Conservation (phyloP, 2,888 invertebrate species). For the Lacanobia oleracea region DNA sequence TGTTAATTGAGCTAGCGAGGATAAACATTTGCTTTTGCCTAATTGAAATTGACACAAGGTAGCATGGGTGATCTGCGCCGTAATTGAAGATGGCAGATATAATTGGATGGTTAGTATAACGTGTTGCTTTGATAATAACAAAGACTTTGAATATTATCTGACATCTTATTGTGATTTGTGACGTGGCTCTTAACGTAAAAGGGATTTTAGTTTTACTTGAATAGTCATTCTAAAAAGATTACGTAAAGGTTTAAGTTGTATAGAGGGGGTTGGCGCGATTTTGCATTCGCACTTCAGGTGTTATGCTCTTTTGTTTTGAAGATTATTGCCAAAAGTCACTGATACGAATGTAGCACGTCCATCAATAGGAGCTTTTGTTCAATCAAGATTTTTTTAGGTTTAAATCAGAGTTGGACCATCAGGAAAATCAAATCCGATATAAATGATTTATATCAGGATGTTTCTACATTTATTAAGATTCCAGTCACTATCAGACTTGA, state of each 20-base stretch:
- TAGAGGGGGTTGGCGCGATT: too few relatives aligned
- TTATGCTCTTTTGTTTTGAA: too few relatives aligned
- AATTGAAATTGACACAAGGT: slow-evolving; percentile 78
- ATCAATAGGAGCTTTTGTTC: too few relatives aligned
- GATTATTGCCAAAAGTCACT: too few relatives aligned
- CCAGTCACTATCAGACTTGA: neutral
- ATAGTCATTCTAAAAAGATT: too few relatives aligned
- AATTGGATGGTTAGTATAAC: slow-evolving; percentile 19
- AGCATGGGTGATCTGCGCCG: slow-evolving; percentile 41
- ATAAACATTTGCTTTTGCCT: slow-evolving; percentile 76
- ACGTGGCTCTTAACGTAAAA: too few relatives aligned
- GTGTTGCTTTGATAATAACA: slow-evolving; percentile 12
- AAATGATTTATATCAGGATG: neutral
- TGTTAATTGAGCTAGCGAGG: slow-evolving; percentile 73
- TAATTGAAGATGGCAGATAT: slow-evolving; percentile 54
- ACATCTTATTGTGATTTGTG: neutral
- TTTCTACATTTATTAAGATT: neutral
- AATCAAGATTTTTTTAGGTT: too few relatives aligned
- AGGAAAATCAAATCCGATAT: neutral
- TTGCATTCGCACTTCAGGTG: too few relatives aligned
- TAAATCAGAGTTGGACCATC: neutral
- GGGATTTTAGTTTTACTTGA: too few relatives aligned
- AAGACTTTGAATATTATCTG: neutral
- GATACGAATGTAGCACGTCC: too few relatives aligned
- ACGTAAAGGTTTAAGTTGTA: too few relatives aligned